Percentiles rank a stretch among this genome's conserved stretches.
Evolutionary conservation across 2,888 invertebrate species (phyloP).

Genomic region (Stictocephala bisonia): DNA sequence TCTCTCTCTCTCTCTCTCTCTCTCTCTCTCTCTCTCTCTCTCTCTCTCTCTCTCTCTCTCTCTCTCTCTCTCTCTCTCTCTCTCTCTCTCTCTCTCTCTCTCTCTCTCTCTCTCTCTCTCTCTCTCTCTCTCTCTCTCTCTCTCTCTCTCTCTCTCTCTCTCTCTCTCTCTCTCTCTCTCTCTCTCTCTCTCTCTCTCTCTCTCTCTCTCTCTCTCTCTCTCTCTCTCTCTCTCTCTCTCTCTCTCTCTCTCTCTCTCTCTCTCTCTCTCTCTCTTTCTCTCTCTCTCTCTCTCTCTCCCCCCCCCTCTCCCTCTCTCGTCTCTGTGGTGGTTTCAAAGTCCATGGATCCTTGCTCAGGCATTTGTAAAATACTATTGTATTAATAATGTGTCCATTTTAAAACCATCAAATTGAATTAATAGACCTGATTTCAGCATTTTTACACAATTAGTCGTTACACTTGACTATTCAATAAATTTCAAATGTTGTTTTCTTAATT

Average conservation of each 20-base stretch:
- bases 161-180: slow-evolving; percentile 10
- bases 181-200: not conserved
- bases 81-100: not conserved
- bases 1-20: slow-evolving; percentile 14
- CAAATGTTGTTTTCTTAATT: too few species aligned
- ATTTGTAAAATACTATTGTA: too few species aligned
- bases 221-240: slow-evolving; percentile 1
- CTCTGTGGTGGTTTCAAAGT: not conserved
- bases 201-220: slow-evolving; percentile 23
- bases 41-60: not conserved
- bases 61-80: not conserved
- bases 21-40: slow-evolving; percentile 31
- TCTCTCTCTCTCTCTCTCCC: too few species aligned
- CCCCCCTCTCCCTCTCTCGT: slow-evolving; percentile 16
- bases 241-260: slow-evolving; percentile 32
- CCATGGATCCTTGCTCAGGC: slow-evolving; percentile 7
- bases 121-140: slow-evolving; percentile 50
- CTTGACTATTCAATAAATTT: too few species aligned
- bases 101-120: slow-evolving; percentile 35
- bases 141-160: slow-evolving; percentile 21
- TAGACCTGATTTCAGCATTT: too few species aligned
- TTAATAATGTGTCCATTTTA: too few species aligned
- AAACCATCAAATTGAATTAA: too few species aligned
- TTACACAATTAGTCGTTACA: too few species aligned
- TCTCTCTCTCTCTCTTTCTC: too few species aligned